phyloP scores from a whole-genome alignment of 30 jellyfish, hydroid and myxozoan genomes.

The Chrysaora quinquecirrha region DNA sequence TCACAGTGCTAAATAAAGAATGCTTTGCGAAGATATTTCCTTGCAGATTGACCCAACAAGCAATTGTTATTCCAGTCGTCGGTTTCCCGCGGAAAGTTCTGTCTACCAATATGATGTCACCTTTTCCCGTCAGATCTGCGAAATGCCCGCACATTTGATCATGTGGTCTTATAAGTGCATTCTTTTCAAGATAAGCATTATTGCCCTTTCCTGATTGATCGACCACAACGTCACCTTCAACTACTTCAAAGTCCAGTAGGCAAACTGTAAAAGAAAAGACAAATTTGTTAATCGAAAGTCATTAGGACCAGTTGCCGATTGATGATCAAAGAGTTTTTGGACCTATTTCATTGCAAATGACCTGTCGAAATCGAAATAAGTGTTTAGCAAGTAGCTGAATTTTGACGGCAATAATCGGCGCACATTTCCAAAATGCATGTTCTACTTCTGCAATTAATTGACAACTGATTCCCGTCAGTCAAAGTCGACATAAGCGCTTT shows the following conservation, averaged over 20 bases:
- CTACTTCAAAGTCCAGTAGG: conserved; percentile 87
- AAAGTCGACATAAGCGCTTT: no score
- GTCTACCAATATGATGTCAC: conserved; percentile 82
- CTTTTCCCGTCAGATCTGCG: conserved; percentile 90
- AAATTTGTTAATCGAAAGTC: background rate
- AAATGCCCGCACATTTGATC: conserved; percentile 97
- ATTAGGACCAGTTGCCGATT: no score
- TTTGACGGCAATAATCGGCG: no score
- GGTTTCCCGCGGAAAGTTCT: conserved; percentile 93
- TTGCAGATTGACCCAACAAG: conserved; percentile 96
- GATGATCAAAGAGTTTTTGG: no score
- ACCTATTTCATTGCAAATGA: no score
- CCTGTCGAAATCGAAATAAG: no score
- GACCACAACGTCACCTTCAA: conserved; percentile 72
- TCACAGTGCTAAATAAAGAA: conserved; percentile 86
- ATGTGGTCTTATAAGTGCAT: conserved; percentile 76
- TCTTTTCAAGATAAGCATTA: conserved; percentile 77
- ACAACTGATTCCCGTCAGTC: no score
- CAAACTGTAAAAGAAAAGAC: conserved; percentile 67
- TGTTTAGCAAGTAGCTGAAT: no score
- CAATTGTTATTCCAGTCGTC: conserved; percentile 90
- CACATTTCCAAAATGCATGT: no score
- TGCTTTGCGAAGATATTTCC: conserved; percentile 75
- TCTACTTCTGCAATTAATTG: no score
- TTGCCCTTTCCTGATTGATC: conserved; percentile 97